Base-by-base conservation (phyloP, 2,113 vertebrate species). In the Cichladusa arquata region DNA sequence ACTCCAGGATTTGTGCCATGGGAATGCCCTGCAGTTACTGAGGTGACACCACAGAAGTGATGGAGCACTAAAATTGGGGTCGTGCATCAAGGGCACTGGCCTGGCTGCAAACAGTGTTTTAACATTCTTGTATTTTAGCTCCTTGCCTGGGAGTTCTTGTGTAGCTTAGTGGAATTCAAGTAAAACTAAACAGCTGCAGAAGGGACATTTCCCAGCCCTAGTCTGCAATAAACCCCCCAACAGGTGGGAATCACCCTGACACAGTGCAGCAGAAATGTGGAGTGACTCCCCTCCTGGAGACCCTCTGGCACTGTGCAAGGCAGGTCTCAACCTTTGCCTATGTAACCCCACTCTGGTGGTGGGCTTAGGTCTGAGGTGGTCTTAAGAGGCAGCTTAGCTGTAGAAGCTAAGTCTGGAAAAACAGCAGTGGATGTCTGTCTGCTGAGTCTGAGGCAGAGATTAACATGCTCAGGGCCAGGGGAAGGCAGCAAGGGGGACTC, bases 381-480 rank as follows among this genome's bases (percentile, higher is more conserved):
- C 58, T 73, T 34, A 73, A 69, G 69, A 73, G 45, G 50, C 69
- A 73, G 67, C 57, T 80, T 29, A 83, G 48, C 11, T 83, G 44
- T 14, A 71, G 85, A 76, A 62, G 23, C 72, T 44, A 16, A 16
- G 40, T 42, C 40, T 72, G 65, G 56, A 92, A 95, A 95, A 96
- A 92, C 82, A 88, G 70, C 69, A 65, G 86, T 91, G 93, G 74
- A 85, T 93, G 93, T 81, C 70, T 29, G 22, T 42, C 50, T 73
- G 40, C 73, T 19, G 83, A 69, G 45, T n/a, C 72, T 73, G 72
- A 91, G 36, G n/a, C 47, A 80, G 77, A 65, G 77, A 93, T 95
- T 81, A 91, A 65, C 0, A 0, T 40, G 64, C 72, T 86, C 69
- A 86, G 1, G 9, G 67, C 20, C 81, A 65, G 12, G 34, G n/a